Evolutionary conservation across 2,113 vertebrate genomes (phyloP), one percentile per base, ranked within the genome.

Genomic region (Progne subis): DNA sequence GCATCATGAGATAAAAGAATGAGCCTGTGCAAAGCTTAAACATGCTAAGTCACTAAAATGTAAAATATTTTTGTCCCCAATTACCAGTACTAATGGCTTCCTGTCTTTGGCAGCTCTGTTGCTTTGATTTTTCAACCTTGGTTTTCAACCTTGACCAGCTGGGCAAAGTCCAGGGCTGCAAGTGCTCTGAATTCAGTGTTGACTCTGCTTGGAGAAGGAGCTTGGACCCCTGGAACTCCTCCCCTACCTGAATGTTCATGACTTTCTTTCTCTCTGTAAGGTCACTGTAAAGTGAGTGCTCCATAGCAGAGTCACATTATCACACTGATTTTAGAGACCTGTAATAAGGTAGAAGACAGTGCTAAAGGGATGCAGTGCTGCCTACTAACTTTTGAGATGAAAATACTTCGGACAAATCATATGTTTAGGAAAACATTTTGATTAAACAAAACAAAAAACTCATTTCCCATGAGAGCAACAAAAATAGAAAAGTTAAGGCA

Each of bases 1-100:
- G 83, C 86, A 65, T 76, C 82, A 70, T 69, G 82, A 94, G 46
- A 92, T 19, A 82, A 80, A 89, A 95, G 87, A 91, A 39, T 0
- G 5, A 94, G 93, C 57, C 67, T 96, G 65, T 69, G 93, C 87
- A 90, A 95, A 95, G 93, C 93, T 94, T 86, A 94, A 94, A 91
- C 75, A 94, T 88, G 87, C 91, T 75, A 95, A 94, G 78, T 92
- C 81, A 85, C 81, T 95, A 52, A 95, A 94, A 94, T 89, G 75
- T 55, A 90, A 95, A 95, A 91, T 94, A 90, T 90, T 95, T 96
- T 75, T 88, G 89, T 87, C 84, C 71, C 74, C 70, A 89, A 21
- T 97, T 86, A 74, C 26, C 34, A 87, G 53, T 34, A 44, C 59
- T 89, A 77, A 85, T 80, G 75, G 67, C 29, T 95, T 95, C 82